Percentiles rank a stretch among this genome's conserved stretches.
Evolutionary conservation across 1,140 invertebrate genomes (phyloP).

Genomic region (Xylocopa sonorina): DNA sequence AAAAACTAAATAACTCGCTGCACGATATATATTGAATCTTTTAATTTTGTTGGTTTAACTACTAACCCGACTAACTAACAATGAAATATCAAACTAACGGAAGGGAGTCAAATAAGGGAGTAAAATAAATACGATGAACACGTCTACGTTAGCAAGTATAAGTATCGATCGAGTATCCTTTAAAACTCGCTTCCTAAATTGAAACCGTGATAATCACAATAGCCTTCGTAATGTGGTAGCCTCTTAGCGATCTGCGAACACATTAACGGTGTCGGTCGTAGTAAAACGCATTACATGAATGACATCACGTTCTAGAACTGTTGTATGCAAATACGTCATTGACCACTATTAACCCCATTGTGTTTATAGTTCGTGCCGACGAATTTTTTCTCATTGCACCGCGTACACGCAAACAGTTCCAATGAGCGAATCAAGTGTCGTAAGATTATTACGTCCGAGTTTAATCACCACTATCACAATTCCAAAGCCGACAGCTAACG

Average conservation of each 20-base stretch:
- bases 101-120: too few relatives aligned
- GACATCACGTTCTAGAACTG: slow-evolving; percentile 56
- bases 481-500: neutral
- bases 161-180: neutral
- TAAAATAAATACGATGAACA: too few relatives aligned
- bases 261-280: slow-evolving; percentile 15
- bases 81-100: too few relatives aligned
- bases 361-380: slow-evolving; percentile 25
- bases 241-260: slow-evolving; percentile 3
- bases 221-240: slow-evolving; percentile 12
- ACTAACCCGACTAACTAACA: too few relatives aligned
- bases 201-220: neutral
- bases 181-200: slow-evolving; percentile 12
- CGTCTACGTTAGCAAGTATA: neutral
- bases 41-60: too few relatives aligned
- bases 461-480: neutral
- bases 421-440: neutral
- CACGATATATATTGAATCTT: too few relatives aligned
- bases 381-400: neutral
- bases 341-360: slow-evolving; percentile 46
- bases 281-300: slow-evolving; percentile 40
- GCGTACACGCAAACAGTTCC: neutral
- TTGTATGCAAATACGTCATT: slow-evolving; percentile 54
- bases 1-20: too few relatives aligned
- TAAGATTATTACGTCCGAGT: neutral